Evolutionary conservation across 2,797 vertebrate genomes (phyloP), one percentile per base, ranked within the genome.

Genomic region (Characodon lateralis): DNA sequence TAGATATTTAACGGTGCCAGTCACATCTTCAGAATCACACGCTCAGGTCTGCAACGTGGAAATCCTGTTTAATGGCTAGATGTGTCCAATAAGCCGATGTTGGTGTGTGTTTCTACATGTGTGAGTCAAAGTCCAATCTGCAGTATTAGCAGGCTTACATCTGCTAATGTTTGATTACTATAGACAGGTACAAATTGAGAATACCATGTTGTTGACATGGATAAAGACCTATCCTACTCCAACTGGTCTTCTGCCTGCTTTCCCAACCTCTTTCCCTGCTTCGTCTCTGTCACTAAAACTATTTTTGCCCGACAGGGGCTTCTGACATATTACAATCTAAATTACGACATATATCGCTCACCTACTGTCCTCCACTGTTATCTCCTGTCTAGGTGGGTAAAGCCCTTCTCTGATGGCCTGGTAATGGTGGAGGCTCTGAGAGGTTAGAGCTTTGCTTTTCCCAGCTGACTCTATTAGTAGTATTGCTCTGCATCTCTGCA

Each of bases 261-360:
- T 88, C 35, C 72, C 82, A 78, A 79, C 81, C 68, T 73, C 83
- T 85, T 74, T 73, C 86, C 83, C 84, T 84, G 86, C 87, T 83
- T 74, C 73, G 81, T 43, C 80, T 80, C 75, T 80, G 77, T 84
- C 75, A 63, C 85, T 10, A 0, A 78, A 85, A 73, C 79, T 70
- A 63, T 92, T 94, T 90, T 89, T 90, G 89, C 93, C 91, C 91
- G 92, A 94, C 94, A 94, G 93, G 93, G 93, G 92, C 93, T 94
- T 85, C 94, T 93, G 95, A 94, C 89, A 91, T 89, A 94, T 95
- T 95, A 95, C 85, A 87, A 71, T 92, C 89, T 93, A 93, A 94
- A 94, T 95, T 94, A 94, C 83, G 71, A 90, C 80, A 82, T 91
- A 86, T 86, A 70, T 85, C 85, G 85, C 79, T 74, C 85, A 85